A percentile compares a stretch with the other conserved stretches of the same genome.
Conservation (phyloP, 2,888 invertebrate genomes). For the Drosophila imparisetae region DNA sequence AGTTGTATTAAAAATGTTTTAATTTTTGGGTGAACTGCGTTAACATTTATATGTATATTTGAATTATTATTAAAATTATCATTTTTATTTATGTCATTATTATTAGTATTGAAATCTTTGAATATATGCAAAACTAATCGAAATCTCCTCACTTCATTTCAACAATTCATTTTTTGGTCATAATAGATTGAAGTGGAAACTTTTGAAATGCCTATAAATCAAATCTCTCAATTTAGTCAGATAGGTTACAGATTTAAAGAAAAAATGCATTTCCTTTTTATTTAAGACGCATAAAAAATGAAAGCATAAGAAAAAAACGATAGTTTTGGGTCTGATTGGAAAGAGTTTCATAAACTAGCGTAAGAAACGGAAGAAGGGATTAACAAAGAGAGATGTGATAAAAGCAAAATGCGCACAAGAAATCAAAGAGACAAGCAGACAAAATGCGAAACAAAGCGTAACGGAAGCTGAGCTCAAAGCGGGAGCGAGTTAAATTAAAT, state of each 20-base stretch:
- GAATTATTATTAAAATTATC: not conserved
- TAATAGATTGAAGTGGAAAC: not conserved
- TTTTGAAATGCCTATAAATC: not conserved
- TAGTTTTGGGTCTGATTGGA: constrained; percentile 30
- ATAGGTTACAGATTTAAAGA: not conserved
- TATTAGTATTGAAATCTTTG: not conserved
- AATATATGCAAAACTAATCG: not conserved
- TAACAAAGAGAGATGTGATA: constrained; percentile 48
- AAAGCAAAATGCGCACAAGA: constrained; percentile 42
- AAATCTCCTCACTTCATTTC: not conserved
- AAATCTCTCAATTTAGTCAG: constrained; percentile 1
- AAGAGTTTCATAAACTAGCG: constrained; percentile 9
- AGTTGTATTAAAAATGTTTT: not conserved
- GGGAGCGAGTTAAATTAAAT: constrained; percentile 60
- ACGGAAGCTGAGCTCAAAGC: constrained; percentile 66
- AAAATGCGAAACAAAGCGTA: constrained; percentile 49
- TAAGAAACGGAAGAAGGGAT: constrained; percentile 28
- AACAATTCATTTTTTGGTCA: not conserved
- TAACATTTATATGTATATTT: not conserved
- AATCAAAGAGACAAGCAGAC: constrained; percentile 31
- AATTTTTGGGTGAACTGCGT: not conserved
- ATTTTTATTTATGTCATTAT: not conserved
- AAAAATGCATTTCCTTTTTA: not conserved
- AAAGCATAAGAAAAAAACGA: constrained; percentile 42
- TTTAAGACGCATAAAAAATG: constrained; percentile 30